Percentiles rank a stretch among this genome's conserved stretches.
Evolutionary conservation across 2,797 vertebrate species (phyloP).

Genomic region (Sitta carolinensis): DNA sequence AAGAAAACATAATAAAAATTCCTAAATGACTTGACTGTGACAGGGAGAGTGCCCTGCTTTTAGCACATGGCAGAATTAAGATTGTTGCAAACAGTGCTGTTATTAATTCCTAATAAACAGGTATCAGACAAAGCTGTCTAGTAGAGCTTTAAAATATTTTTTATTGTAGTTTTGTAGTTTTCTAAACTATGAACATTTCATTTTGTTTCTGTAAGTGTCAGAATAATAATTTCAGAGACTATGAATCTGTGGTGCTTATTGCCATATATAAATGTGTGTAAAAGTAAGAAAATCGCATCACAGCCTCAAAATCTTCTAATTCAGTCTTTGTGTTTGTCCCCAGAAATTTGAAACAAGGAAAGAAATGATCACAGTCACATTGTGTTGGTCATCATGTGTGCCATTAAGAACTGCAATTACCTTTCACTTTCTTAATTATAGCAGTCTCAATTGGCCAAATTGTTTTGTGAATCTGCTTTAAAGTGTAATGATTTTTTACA

Average conservation of each 20-base stretch:
- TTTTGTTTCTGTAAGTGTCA: background rate
- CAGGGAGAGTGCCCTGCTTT: background rate
- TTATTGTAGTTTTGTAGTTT: background rate
- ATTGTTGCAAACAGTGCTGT: background rate
- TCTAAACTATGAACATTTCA: background rate
- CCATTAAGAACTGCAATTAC: background rate
- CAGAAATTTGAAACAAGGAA: background rate
- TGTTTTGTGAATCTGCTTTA: background rate
- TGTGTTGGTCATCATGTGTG: background rate
- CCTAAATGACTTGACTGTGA: background rate
- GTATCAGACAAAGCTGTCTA: background rate
- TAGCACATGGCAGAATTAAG: background rate
- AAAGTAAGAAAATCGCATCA: background rate
- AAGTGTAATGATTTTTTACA: background rate
- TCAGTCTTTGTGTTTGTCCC: background rate
- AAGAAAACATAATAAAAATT: background rate
- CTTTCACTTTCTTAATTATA: background rate
- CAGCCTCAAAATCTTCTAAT: background rate
- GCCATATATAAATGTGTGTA: background rate
- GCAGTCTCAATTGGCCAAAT: background rate
- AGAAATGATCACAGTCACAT: background rate
- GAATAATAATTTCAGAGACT: background rate
- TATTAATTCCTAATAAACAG: background rate
- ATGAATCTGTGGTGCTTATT: background rate
- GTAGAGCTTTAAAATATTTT: background rate